phyloP scores from a whole-genome alignment of 2,888 invertebrate genomes.

The Epistrophe grossulariae region DNA sequence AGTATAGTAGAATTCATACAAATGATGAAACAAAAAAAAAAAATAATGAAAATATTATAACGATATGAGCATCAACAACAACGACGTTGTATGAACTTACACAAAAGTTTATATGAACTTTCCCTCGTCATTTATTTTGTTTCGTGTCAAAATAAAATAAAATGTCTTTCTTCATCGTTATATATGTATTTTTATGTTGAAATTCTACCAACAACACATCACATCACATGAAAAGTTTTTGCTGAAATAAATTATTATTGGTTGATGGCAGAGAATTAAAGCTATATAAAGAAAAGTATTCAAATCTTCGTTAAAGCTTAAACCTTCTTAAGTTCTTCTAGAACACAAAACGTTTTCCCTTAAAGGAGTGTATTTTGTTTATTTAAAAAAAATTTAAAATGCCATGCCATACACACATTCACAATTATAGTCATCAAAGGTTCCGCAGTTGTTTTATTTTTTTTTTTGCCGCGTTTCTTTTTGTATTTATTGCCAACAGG shows the following conservation, averaged over 20 bases:
- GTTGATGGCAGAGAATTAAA: neutral
- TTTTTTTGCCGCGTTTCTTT: neutral
- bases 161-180: neutral
- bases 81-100: neutral
- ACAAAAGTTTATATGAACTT: conserved; percentile 5
- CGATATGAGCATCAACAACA: neutral
- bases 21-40: neutral
- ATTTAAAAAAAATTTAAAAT: conserved; percentile 9
- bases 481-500: conserved; percentile 4
- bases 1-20: neutral
- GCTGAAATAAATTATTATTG: neutral
- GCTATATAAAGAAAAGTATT: neutral
- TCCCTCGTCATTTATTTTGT: neutral
- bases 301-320: neutral
- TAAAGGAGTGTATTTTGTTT: neutral
- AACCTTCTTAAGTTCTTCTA: no score
- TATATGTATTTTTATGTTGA: neutral
- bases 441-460: conserved; percentile 14
- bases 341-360: neutral
- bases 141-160: neutral
- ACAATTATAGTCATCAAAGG: neutral
- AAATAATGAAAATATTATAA: neutral
- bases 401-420: neutral
- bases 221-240: neutral
- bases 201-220: neutral